A percentile compares a stretch with the other conserved stretches of the same genome.
Conservation (phyloP, 2,888 invertebrate genomes). For the Punctoribates punctum region DNA sequence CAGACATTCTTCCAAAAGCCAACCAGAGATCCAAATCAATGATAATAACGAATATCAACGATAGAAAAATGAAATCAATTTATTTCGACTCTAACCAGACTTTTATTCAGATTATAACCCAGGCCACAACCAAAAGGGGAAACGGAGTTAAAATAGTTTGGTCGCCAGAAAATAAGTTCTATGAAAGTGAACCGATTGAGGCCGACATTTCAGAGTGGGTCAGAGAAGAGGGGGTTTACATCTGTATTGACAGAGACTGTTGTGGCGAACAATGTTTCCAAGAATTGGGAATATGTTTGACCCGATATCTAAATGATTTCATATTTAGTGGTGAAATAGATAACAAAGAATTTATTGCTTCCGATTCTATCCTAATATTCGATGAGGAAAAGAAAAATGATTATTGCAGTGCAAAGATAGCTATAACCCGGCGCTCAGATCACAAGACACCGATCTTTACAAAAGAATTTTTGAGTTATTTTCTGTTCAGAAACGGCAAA, state of each 20-base stretch:
- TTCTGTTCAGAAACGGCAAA: neutral
- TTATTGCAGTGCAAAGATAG: constrained; percentile 13
- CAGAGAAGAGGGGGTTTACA: neutral
- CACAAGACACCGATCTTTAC: neutral
- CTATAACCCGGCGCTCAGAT: neutral
- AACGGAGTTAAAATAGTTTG: neutral
- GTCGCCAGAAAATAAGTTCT: constrained; percentile 87
- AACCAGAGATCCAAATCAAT: neutral
- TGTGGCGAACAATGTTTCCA: neutral
- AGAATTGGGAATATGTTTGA: neutral
- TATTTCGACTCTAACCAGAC: neutral
- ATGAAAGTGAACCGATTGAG: constrained; percentile 71
- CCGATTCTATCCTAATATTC: neutral
- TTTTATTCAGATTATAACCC: constrained; percentile 10
- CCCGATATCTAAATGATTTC: neutral
- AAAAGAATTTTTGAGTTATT: neutral
- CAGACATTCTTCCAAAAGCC: neutral
- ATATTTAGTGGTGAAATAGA: neutral
- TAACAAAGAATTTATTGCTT: neutral
- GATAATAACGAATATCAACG: neutral
- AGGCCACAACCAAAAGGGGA: neutral
- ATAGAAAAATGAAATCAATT: neutral
- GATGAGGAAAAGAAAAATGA: neutral
- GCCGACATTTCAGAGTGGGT: constrained; percentile 44
- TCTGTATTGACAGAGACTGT: neutral